Percentiles rank a stretch among this genome's conserved stretches.
These are phyloP conservation scores for Spea hammondii DNA, from an alignment of 2,797 vertebrate genomes.

Conservation along the genomic window DNA sequence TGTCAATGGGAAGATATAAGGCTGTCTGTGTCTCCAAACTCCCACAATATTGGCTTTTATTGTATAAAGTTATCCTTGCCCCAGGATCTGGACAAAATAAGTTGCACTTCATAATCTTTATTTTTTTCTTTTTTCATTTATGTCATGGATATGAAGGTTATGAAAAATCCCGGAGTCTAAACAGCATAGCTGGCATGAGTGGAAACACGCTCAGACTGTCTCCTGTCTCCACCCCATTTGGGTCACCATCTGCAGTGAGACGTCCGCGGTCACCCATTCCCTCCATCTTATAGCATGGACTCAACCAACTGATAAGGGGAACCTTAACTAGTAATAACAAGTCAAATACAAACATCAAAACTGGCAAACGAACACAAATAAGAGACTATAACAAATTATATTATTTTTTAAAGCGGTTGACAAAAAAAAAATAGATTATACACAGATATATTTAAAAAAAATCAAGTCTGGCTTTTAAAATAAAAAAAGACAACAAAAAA, in stretches of 20 bases:
- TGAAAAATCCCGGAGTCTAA: slow-evolving; percentile 90
- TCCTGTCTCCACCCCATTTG: slow-evolving; percentile 80
- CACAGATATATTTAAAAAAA: slow-evolving; percentile 52
- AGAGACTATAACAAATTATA: slow-evolving; percentile 50
- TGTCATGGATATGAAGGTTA: slow-evolving; percentile 70
- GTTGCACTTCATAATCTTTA: slow-evolving; percentile 48
- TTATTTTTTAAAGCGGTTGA: slow-evolving; percentile 51
- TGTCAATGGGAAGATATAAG: slow-evolving; percentile 27
- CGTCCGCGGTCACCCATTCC: slow-evolving; percentile 84
- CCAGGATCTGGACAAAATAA: slow-evolving; percentile 31
- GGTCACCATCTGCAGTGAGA: slow-evolving; percentile 79
- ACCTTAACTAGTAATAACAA: slow-evolving; percentile 49
- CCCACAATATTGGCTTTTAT: slow-evolving; percentile 25
- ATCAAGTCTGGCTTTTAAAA: slow-evolving; percentile 49
- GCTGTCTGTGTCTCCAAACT: slow-evolving; percentile 34
- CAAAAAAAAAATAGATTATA: slow-evolving; percentile 50
- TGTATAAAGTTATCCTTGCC: slow-evolving; percentile 43
- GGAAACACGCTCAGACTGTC: slow-evolving; percentile 82
- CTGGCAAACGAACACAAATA: slow-evolving; percentile 47
- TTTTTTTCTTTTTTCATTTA: slow-evolving; percentile 50
- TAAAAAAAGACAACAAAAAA: slow-evolving; percentile 40
- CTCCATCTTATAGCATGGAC: slow-evolving; percentile 81
- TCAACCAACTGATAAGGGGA: slow-evolving; percentile 50
- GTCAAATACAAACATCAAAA: slow-evolving; percentile 41
- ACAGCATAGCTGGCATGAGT: slow-evolving; percentile 86